These are phyloP conservation scores for Periophthalmus magnuspinnatus DNA, from an alignment of 2,797 vertebrate genomes.

Conservation along the genomic window DNA sequence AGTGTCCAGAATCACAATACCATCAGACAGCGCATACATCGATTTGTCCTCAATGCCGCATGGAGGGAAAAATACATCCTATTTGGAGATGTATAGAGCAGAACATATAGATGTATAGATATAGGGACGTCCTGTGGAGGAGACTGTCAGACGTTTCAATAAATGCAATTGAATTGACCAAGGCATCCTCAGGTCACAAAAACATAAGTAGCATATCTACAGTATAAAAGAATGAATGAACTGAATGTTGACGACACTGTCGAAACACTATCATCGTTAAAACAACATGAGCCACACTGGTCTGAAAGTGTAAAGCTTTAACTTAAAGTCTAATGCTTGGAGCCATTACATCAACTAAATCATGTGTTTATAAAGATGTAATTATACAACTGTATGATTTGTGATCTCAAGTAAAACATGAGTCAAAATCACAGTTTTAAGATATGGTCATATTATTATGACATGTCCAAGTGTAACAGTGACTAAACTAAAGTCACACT, in stretches of 20 bases:
- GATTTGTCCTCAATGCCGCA: slow-evolving; percentile 64
- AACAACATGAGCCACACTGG: background rate
- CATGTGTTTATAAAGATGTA: background rate
- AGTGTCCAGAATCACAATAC: slow-evolving; percentile 65
- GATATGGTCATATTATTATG: background rate
- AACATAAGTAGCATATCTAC: background rate
- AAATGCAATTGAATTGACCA: background rate
- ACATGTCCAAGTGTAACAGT: background rate
- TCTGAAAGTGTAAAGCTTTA: background rate
- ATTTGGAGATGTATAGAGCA: slow-evolving; percentile 21
- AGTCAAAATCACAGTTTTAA: background rate
- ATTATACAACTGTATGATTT: background rate
- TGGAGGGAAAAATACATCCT: slow-evolving; percentile 45
- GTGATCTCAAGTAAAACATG: background rate
- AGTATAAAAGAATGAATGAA: no score
- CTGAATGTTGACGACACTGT: background rate
- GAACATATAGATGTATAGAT: slow-evolving; percentile 18
- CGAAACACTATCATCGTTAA: background rate
- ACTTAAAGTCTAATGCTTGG: background rate
- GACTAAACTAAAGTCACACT: background rate
- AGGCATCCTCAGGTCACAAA: background rate
- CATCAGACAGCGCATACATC: slow-evolving; percentile 55
- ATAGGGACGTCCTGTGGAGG: background rate
- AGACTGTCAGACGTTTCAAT: background rate
- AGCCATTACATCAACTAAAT: no score